A percentile compares a stretch with the other conserved stretches of the same genome.
Conservation (phyloP, 2,888 invertebrate species). For the Microdon myrmicae region DNA sequence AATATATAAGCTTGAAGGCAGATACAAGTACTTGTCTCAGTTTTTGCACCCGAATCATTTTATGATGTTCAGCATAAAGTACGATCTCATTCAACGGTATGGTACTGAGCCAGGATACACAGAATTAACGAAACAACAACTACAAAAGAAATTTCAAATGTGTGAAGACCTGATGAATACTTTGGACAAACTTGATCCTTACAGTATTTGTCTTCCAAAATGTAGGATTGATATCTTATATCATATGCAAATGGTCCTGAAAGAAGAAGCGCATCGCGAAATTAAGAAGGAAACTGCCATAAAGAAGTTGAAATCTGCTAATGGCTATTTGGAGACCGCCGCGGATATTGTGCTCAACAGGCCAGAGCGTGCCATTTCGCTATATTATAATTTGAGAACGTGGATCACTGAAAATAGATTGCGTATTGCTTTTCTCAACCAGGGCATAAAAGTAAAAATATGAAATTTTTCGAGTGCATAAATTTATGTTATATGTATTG, state of each 20-base stretch:
- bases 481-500: no score
- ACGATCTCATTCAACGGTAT: conserved; percentile 83
- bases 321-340: conserved; percentile 57
- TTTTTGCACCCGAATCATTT: conserved; percentile 88
- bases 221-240: conserved; percentile 82
- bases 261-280: conserved; percentile 69
- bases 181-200: conserved; percentile 76
- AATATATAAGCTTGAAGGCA: conserved; percentile 72
- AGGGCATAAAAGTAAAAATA: no score
- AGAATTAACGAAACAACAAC: conserved; percentile 71
- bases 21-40: conserved; percentile 76
- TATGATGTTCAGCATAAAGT: conserved; percentile 82
- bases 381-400: no score
- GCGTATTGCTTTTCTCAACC: no score
- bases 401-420: no score
- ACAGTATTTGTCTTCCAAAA: conserved; percentile 77
- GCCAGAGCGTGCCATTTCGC: no score
- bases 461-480: no score
- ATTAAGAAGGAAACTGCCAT: conserved; percentile 33
- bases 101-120: conserved; percentile 75
- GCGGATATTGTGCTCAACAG: conserved; percentile 59
- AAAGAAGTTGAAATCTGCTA: conserved; percentile 54
- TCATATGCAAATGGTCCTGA: conserved; percentile 73
- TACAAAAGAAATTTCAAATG: conserved; percentile 75
- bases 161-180: conserved; percentile 74